phyloP scores from a whole-genome alignment of 1,140 invertebrate species.

The Neodiprion pinetum region DNA sequence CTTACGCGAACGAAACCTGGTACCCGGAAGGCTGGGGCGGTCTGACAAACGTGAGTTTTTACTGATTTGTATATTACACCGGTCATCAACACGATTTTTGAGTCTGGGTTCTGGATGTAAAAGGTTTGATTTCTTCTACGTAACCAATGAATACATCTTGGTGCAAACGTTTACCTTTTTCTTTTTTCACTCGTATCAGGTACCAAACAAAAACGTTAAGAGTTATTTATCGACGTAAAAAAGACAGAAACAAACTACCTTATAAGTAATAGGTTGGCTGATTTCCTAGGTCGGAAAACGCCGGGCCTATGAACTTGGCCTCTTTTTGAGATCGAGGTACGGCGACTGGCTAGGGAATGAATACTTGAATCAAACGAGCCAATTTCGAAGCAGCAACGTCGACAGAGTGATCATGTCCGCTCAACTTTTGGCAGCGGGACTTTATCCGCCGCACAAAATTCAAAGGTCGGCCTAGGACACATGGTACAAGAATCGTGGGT shows the following conservation, averaged over 20 bases:
- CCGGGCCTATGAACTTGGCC: constrained; percentile 23
- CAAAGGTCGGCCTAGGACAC: constrained; percentile 19
- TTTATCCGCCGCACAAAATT: constrained; percentile 21
- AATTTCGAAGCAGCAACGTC: constrained; percentile 19
- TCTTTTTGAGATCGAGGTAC: constrained; percentile 23
- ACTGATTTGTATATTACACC: background rate
- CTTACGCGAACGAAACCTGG: constrained; percentile 39
- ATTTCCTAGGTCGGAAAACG: constrained; percentile 23
- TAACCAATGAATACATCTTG: too few relatives aligned
- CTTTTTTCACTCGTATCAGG: too few relatives aligned
- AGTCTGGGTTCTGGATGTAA: too few relatives aligned
- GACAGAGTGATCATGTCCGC: constrained; percentile 23
- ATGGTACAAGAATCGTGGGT: too few relatives aligned
- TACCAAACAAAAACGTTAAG: too few relatives aligned
- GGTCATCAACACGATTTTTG: background rate
- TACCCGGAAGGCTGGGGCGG: constrained; percentile 40
- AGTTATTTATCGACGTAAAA: too few relatives aligned
- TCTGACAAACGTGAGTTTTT: constrained; percentile 31
- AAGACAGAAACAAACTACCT: too few relatives aligned
- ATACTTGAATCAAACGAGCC: constrained; percentile 17
- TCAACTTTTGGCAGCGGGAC: constrained; percentile 27
- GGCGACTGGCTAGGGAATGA: constrained; percentile 15
- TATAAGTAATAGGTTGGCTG: background rate
- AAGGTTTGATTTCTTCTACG: too few relatives aligned
- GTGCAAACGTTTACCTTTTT: too few relatives aligned